A percentile compares a stretch with the other conserved stretches of the same genome.
phyloP scores from a whole-genome alignment of 92 coral and sea anemone genomes.

The Hydrozoanthus gracilis region DNA sequence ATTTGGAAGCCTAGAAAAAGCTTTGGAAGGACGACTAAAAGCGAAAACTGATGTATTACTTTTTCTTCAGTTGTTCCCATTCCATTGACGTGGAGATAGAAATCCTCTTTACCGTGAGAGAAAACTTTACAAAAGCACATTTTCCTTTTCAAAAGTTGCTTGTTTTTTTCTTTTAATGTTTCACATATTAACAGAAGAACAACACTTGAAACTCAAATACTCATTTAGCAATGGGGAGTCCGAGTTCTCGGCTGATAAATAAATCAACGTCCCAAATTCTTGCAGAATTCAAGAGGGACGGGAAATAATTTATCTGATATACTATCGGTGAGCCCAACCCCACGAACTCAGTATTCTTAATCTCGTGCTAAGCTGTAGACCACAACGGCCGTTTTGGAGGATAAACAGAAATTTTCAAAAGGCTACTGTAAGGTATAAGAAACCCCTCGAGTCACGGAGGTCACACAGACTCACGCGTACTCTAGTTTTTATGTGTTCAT shows the following conservation, averaged over 20 bases:
- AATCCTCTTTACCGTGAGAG: not conserved
- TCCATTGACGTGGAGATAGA: not conserved
- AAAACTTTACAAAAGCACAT: not conserved
- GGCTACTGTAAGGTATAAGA: not conserved
- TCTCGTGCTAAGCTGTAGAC: not conserved
- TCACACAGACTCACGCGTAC: not conserved
- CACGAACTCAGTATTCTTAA: not conserved
- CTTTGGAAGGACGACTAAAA: not conserved
- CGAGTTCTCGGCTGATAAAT: not conserved
- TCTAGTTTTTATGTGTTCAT: not conserved
- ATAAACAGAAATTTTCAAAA: not conserved
- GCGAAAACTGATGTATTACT: not conserved
- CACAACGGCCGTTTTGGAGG: not conserved
- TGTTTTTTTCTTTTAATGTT: not conserved
- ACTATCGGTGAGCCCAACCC: not conserved
- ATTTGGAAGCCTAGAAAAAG: conserved; percentile 8
- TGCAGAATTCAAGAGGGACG: not conserved
- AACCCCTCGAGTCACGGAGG: not conserved
- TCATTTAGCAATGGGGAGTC: not conserved
- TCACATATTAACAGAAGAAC: not conserved
- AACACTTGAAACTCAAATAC: not conserved
- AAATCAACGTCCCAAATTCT: not conserved
- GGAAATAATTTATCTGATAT: not conserved
- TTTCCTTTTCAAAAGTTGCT: not conserved
- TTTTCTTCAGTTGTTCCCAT: not conserved